phyloP scores from a whole-genome alignment of 2,888 invertebrate genomes.

The Sinhomidia bicolor region DNA sequence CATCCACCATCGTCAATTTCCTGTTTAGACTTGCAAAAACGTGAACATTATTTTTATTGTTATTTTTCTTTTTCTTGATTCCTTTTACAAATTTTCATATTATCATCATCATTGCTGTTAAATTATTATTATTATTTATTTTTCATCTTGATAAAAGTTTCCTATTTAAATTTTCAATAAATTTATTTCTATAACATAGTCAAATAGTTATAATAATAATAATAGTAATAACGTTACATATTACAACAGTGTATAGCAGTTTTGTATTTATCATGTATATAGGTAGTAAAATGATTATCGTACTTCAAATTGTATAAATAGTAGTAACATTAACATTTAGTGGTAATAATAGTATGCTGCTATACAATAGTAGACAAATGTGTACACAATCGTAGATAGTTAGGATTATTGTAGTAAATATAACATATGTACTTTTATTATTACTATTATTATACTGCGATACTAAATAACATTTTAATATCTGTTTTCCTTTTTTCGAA shows the following conservation, averaged over 20 bases:
- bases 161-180: neutral
- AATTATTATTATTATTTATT: neutral
- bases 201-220: neutral
- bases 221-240: neutral
- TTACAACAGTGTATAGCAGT: neutral
- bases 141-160: neutral
- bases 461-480: no score
- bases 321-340: neutral
- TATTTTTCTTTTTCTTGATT: slow-evolving; percentile 15
- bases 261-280: neutral
- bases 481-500: neutral
- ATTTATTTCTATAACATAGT: neutral
- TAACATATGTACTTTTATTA: neutral
- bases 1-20: no score
- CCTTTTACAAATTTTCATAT: neutral
- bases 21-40: slow-evolving; percentile 48
- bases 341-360: neutral
- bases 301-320: neutral
- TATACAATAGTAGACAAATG: neutral
- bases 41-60: slow-evolving; percentile 40
- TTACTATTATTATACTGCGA: neutral
- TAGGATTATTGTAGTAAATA: neutral
- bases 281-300: neutral
- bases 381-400: neutral
- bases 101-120: neutral